Evolutionary conservation across 2,888 invertebrate species (phyloP), one percentile per base, ranked within the genome.

Genomic region (Glaucopsyche alexis): DNA sequence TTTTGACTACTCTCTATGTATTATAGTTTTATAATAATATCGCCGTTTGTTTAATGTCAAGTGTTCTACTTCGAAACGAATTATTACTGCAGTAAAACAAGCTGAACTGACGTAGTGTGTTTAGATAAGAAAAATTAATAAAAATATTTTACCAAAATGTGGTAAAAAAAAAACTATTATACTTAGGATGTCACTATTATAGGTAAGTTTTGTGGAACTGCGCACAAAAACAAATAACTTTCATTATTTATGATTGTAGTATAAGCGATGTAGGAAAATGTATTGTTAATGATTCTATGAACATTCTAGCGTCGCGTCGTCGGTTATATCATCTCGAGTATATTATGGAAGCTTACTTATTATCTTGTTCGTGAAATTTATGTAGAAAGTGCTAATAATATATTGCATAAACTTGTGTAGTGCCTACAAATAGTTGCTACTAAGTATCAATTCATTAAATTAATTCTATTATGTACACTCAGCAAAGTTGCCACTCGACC

Each of bases 131-230:
- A 47, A 38, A 42, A 45, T 11, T 45, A 55, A 5, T 11, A 19
- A 8, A 69, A 69, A 45, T 49, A 49, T 69, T 69, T 29, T 29
- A 19, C 69, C 11, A 38, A 69, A 67, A 45, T 42, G n/a, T 42
- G 19, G 69, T 69, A 49, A 19, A 29, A 13, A 49, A 49, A 47
- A 14, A 16, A 45, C 45, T 69, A 49, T 13, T 69, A 49, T 47
- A 14, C 13, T 49, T 67, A 67, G 67, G 7, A 29, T 69, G 49
- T 69, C 49, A 69, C 69, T 69, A 47, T 47, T 14, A 69, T 69
- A 29, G 29, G 8, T 69, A 14, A 47, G 67, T 67, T 29, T 19
- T 69, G 69, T 69, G 69, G 69, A 2, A 69, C 19, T 19, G 47
- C 69, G 69, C 69, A 69, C 69, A 69, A 69, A 13, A 38, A 60